These are phyloP conservation scores for Stercorarius parasiticus DNA, from an alignment of 2,113 vertebrate genomes.

Conservation along the genomic window DNA sequence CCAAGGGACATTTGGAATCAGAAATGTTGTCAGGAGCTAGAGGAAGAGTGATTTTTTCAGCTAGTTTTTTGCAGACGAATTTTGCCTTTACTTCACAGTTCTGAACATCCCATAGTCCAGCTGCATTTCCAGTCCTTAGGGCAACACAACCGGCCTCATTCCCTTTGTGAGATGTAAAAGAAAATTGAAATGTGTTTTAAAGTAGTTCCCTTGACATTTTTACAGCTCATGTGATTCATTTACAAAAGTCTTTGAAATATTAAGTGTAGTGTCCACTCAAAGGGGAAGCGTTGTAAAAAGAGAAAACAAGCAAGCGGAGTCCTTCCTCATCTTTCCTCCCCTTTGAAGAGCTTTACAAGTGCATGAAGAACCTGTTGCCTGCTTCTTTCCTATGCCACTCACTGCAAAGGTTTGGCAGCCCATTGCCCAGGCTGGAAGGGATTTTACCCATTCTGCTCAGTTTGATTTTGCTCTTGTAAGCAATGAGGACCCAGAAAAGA, in stretches of 20 bases:
- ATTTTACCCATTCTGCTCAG: not conserved
- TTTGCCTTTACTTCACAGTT: conserved; percentile 83
- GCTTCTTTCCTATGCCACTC: not conserved
- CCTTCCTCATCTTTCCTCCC: not conserved
- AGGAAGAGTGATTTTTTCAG: conserved; percentile 73
- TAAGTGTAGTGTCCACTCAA: not conserved
- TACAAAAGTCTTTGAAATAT: not conserved
- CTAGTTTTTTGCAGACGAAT: conserved; percentile 87
- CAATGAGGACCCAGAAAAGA: not conserved
- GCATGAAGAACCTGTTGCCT: not conserved
- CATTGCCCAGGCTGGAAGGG: not conserved
- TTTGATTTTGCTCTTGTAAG: not conserved
- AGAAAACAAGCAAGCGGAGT: not conserved
- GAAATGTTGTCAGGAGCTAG: conserved; percentile 69
- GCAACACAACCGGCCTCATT: conserved; percentile 84
- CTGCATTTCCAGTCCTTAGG: conserved; percentile 84
- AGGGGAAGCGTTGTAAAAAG: not conserved
- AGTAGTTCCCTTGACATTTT: not conserved
- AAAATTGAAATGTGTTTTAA: not conserved
- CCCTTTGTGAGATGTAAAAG: conserved; percentile 64
- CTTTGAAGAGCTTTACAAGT: not conserved
- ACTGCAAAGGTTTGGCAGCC: not conserved
- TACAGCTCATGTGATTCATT: not conserved
- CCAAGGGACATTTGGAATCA: conserved; percentile 72
- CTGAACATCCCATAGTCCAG: conserved; percentile 89